Percentiles rank a stretch among this genome's conserved stretches.
Conservation (phyloP, 2,113 vertebrate genomes). For the Apeltes quadracus region DNA sequence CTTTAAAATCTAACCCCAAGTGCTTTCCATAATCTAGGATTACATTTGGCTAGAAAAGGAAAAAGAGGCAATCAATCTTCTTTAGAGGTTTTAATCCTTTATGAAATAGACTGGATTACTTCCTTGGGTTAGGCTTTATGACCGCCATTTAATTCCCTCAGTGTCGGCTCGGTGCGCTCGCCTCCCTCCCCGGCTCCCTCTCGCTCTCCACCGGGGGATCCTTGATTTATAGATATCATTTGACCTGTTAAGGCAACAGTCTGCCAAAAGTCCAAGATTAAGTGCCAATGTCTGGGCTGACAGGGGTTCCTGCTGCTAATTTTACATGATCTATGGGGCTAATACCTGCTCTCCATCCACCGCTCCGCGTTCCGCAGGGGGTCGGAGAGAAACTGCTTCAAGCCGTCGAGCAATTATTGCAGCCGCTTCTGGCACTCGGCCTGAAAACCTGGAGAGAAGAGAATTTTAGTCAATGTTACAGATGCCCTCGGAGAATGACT, state of each 20-base stretch:
- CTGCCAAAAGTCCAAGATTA: constrained; percentile 86
- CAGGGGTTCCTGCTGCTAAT: constrained; percentile 83
- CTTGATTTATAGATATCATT: constrained; percentile 86
- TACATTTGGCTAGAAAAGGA: constrained; percentile 72
- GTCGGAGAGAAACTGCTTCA: constrained; percentile 60
- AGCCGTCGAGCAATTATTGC: constrained; percentile 61
- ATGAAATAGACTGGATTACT: constrained; percentile 84
- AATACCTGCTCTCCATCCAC: constrained; percentile 79
- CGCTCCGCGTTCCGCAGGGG: constrained; percentile 56
- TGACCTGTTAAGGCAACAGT: constrained; percentile 87
- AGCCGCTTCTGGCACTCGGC: constrained; percentile 53
- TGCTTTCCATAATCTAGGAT: constrained; percentile 80
- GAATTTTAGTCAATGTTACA: constrained; percentile 40
- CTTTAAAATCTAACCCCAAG: constrained; percentile 73
- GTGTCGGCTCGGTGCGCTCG: constrained; percentile 49
- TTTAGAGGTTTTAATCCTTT: constrained; percentile 84
- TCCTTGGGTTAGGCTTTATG: constrained; percentile 79
- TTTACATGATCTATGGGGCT: constrained; percentile 84
- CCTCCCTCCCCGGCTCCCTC: constrained; percentile 53
- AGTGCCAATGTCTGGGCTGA: constrained; percentile 81
- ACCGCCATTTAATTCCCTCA: constrained; percentile 73
- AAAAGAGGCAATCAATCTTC: constrained; percentile 81
- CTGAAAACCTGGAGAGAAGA: constrained; percentile 43
- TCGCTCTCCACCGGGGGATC: constrained; percentile 64
- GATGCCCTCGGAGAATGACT: constrained; percentile 53